Evolutionary conservation across 2,797 vertebrate genomes (phyloP).

Genomic region (Rhinella marina): DNA sequence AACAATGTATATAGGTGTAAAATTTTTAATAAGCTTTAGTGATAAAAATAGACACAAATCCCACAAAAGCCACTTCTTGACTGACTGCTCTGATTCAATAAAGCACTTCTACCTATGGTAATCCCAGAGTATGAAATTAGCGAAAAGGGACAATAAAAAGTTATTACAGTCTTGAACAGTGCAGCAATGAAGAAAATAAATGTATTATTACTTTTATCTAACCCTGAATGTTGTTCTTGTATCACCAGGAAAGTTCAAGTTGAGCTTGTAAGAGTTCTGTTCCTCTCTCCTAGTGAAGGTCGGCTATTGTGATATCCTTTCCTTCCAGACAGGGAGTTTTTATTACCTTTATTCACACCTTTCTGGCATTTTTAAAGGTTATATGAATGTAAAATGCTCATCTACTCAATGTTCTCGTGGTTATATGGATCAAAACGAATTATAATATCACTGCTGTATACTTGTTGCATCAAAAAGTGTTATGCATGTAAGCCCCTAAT

Average conservation of each 20-base stretch:
- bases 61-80: background rate
- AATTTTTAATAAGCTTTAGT: no score
- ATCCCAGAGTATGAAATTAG: background rate
- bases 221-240: background rate
- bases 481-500: background rate
- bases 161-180: background rate
- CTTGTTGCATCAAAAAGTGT: background rate
- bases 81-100: background rate
- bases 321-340: no score
- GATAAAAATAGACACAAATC: no score
- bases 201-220: background rate
- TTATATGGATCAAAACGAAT: background rate
- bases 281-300: background rate
- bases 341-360: background rate
- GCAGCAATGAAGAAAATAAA: background rate
- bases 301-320: background rate
- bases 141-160: background rate
- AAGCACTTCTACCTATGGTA: background rate
- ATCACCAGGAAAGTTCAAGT: background rate
- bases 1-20: no score
- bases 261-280: background rate
- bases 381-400: background rate
- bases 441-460: background rate
- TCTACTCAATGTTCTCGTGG: background rate
- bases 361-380: constrained; percentile 11